Conservation (phyloP, 2,797 vertebrate genomes). For the Alcedo quadribrachys region DNA sequence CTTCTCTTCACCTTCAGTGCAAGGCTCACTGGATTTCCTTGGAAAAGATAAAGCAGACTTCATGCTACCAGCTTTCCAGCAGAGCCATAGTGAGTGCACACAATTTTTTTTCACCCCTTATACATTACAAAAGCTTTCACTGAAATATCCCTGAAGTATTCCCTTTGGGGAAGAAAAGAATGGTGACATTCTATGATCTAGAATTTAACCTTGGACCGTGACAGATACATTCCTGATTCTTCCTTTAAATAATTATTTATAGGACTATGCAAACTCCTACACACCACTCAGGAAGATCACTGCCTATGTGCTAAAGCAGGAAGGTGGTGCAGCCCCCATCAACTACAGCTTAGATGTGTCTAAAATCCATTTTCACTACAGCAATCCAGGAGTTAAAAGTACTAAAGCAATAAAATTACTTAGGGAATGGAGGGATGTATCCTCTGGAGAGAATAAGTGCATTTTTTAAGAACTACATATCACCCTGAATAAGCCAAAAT, state of each 20-base stretch:
- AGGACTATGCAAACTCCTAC: not conserved
- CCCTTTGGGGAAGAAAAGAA: not conserved
- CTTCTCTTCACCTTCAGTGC: not conserved
- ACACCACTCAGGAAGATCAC: not conserved
- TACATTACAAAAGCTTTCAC: not conserved
- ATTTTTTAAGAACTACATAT: not conserved
- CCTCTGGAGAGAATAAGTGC: not conserved
- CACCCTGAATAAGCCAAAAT: not conserved
- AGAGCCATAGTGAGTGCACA: not conserved
- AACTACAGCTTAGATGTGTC: not conserved
- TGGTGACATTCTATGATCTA: not conserved
- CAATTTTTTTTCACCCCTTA: not conserved
- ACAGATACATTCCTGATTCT: not conserved
- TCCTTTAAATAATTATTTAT: not conserved
- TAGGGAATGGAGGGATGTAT: not conserved
- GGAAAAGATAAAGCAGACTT: not conserved
- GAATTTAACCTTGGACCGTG: not conserved
- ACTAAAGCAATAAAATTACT: not conserved
- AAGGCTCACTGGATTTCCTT: not conserved
- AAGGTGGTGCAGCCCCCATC: not conserved
- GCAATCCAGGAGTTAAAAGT: not conserved
- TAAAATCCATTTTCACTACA: not conserved
- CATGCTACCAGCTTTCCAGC: not conserved
- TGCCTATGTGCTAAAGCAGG: not conserved
- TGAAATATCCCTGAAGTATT: not conserved